Conservation (phyloP, 2,888 invertebrate genomes). For the Microplitis manilae region DNA sequence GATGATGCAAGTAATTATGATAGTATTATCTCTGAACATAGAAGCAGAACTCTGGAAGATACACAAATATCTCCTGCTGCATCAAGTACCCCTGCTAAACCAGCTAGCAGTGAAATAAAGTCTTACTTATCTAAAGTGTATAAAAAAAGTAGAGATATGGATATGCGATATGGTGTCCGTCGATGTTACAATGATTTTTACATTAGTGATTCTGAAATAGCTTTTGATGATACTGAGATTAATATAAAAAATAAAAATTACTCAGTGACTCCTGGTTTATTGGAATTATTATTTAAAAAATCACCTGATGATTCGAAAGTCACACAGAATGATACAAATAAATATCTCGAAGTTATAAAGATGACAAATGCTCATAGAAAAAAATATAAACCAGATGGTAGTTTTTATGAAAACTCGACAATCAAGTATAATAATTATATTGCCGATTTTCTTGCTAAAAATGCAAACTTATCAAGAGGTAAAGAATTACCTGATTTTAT, state of each 20-base stretch:
- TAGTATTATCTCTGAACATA: too few species aligned
- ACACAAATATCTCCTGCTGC: too few species aligned
- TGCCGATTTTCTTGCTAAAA: background rate
- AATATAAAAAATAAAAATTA: slow-evolving; percentile 33
- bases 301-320: slow-evolving; percentile 20
- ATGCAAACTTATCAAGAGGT: background rate
- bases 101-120: too few species aligned
- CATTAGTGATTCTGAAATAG: slow-evolving; percentile 40
- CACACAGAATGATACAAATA: slow-evolving; percentile 28
- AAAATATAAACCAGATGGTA: slow-evolving; percentile 28
- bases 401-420: slow-evolving; percentile 24
- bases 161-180: slow-evolving; percentile 43
- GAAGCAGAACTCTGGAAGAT: too few species aligned
- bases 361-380: slow-evolving; percentile 47
- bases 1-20: too few species aligned
- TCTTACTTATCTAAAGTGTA: too few species aligned
- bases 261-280: slow-evolving; percentile 38
- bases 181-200: slow-evolving; percentile 37
- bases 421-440: background rate
- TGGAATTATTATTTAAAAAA: slow-evolving; percentile 47
- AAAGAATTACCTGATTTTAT: background rate
- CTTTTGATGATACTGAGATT: slow-evolving; percentile 35
- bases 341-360: slow-evolving; percentile 40
- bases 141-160: slow-evolving; percentile 5
- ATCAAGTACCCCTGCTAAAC: too few species aligned